Evolutionary conservation across 2,113 vertebrate species (phyloP).

Genomic region (Callipepla californica): DNA sequence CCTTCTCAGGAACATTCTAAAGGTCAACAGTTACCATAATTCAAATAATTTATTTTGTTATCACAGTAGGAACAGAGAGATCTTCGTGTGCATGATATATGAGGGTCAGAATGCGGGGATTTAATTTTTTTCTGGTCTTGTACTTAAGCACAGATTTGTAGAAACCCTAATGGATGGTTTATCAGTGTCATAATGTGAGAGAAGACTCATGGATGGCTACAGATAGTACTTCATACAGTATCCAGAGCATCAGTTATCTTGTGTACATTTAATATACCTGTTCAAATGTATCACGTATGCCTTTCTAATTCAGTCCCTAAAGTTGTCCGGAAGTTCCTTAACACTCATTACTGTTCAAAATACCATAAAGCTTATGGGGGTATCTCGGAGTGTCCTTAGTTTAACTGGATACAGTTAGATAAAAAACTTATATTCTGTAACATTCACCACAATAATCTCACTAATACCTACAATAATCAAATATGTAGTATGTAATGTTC

Average conservation of each 20-base stretch:
- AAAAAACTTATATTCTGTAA: not conserved
- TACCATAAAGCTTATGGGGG: accelerated
- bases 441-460: not conserved
- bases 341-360: not conserved
- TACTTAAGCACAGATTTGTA: not conserved
- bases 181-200: not conserved
- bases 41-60: constrained; percentile 18
- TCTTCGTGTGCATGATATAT: not conserved
- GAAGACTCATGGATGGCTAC: not conserved
- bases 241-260: not conserved
- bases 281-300: not conserved
- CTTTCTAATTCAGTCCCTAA: not conserved
- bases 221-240: not conserved
- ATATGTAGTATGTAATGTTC: not conserved
- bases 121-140: not conserved
- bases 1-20: not conserved
- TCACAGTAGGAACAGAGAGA: not conserved
- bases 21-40: not conserved
- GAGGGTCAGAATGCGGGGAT: not conserved
- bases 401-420: not conserved
- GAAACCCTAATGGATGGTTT: not conserved
- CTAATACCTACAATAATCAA: not conserved
- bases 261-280: not conserved
- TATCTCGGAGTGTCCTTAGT: accelerated
- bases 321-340: not conserved